Conservation (phyloP, 2,113 vertebrate species). For the Cisticola juncidis region DNA sequence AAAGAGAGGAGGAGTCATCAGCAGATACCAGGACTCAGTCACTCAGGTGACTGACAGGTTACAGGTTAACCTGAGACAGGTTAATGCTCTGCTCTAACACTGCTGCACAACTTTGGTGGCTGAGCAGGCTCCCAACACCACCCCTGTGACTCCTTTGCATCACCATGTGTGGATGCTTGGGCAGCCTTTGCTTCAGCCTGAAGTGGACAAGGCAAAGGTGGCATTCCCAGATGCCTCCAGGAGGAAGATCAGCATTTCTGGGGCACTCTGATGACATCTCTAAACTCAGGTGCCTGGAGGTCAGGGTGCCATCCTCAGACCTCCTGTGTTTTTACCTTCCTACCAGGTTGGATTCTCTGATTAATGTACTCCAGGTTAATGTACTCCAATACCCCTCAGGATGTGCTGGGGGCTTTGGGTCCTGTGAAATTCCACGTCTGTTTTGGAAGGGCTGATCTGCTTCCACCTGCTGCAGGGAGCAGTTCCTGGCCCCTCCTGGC, state of each 20-base stretch:
- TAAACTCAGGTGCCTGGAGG: background rate
- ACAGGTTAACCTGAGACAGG: background rate
- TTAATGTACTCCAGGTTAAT: too few species aligned
- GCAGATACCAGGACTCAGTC: background rate
- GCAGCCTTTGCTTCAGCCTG: background rate
- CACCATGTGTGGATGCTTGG: fast-evolving
- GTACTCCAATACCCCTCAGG: background rate
- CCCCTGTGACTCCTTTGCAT: background rate
- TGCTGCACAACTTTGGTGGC: background rate
- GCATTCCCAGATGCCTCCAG: background rate
- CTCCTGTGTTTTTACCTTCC: background rate
- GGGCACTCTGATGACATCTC: background rate
- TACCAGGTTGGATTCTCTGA: background rate
- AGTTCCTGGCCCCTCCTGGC: background rate
- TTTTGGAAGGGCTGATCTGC: background rate
- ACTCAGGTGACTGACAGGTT: too few species aligned
- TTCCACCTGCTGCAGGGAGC: background rate
- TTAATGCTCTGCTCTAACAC: background rate
- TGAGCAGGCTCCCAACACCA: background rate
- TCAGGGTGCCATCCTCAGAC: background rate
- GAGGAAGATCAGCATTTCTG: background rate
- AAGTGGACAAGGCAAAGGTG: background rate
- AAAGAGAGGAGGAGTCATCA: background rate
- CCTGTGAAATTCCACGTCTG: background rate
- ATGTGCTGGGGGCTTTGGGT: background rate